Conservation (phyloP, 2,797 vertebrate species). For the Lagorchestes hirsutus region DNA sequence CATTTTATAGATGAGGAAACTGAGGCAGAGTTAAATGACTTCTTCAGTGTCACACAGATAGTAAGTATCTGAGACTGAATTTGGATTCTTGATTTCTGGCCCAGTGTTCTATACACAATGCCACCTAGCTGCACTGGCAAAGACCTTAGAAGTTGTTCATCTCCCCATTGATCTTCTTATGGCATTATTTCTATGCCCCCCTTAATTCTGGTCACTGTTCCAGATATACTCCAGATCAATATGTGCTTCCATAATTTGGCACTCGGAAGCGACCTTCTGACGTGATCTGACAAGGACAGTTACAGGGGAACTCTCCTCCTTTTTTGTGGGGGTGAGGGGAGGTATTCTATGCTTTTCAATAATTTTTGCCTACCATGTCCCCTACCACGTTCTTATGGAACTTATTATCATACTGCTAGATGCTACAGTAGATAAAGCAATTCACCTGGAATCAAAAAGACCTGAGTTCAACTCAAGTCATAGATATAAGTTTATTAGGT, state of each 20-base stretch:
- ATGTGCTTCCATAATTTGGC: background rate
- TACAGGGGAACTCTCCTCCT: too few relatives aligned
- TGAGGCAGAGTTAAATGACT: too few relatives aligned
- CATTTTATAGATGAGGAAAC: too few relatives aligned
- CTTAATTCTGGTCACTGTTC: background rate
- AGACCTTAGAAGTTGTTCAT: background rate
- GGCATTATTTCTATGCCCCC: background rate
- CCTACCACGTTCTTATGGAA: background rate
- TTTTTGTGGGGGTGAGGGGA: too few relatives aligned
- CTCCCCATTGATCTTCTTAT: too few relatives aligned
- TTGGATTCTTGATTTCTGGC: too few relatives aligned
- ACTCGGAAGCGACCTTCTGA: background rate
- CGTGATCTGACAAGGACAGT: too few relatives aligned
- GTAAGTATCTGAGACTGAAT: too few relatives aligned
- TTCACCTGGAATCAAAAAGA: background rate
- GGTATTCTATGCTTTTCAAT: background rate
- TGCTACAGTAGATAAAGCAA: background rate
- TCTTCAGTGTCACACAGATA: too few relatives aligned
- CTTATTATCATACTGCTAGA: background rate
- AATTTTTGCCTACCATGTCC: background rate
- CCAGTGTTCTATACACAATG: too few relatives aligned
- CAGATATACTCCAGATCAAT: background rate
- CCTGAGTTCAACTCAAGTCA: background rate
- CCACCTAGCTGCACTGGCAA: too few relatives aligned
- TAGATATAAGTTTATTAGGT: background rate